A percentile compares a stretch with the other conserved stretches of the same genome.
Evolutionary conservation across 2,888 invertebrate genomes (phyloP).

Genomic region (Galerucella nymphaeae): DNA sequence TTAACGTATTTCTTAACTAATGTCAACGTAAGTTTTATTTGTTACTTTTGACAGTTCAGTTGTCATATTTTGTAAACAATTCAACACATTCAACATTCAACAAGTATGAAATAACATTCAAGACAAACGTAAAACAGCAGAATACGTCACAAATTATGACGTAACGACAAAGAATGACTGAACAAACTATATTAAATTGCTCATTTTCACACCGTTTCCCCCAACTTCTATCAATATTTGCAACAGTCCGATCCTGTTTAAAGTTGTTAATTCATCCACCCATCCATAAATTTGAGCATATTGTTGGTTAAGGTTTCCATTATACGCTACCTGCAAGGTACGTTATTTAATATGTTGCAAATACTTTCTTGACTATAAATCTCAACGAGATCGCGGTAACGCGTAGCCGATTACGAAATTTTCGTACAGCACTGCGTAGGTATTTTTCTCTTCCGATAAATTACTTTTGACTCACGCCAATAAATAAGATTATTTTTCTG

Average conservation of each 20-base stretch:
- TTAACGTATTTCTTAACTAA: no score
- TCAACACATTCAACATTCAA: no score
- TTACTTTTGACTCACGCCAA: conserved; percentile 44
- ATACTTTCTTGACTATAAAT: conserved; percentile 47
- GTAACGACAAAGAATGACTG: no score
- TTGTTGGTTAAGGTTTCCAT: conserved; percentile 51
- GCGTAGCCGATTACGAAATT: conserved; percentile 45
- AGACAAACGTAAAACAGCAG: no score
- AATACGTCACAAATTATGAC: no score
- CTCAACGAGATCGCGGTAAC: conserved; percentile 27
- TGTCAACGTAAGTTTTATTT: no score
- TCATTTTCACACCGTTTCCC: no score
- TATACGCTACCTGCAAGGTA: conserved; percentile 47
- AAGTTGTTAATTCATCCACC: conserved; percentile 35
- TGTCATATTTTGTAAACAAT: no score
- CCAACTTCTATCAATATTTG: no score
- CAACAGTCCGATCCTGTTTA: conserved; percentile 23
- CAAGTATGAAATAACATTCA: no score
- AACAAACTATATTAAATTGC: no score
- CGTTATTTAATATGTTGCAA: conserved; percentile 50
- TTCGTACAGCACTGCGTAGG: conserved; percentile 29
- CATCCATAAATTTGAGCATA: conserved; percentile 44
- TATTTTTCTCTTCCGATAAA: conserved; percentile 42
- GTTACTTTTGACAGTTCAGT: no score
- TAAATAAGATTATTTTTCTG: conserved; percentile 45